A percentile compares a stretch with the other conserved stretches of the same genome.
phyloP scores from a whole-genome alignment of 92 coral and sea anemone species.

The Nematostella vectensis region DNA sequence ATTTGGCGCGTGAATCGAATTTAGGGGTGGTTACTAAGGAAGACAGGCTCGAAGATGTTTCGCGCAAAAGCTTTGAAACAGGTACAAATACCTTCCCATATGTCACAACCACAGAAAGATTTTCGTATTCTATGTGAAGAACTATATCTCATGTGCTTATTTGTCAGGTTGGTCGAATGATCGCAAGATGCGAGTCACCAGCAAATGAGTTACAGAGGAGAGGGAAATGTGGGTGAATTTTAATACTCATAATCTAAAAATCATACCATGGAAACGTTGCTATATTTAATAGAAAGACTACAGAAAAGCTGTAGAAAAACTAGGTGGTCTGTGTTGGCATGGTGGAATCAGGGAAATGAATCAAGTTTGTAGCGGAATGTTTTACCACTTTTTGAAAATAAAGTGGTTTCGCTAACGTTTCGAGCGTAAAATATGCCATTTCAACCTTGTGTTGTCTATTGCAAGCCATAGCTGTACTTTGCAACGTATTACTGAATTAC shows the following conservation, averaged over 20 bases:
- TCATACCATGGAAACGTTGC: background rate
- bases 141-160: background rate
- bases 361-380: too few species aligned
- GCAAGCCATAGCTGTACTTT: too few species aligned
- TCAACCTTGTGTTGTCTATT: too few species aligned
- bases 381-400: too few species aligned
- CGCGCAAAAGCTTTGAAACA: too few species aligned
- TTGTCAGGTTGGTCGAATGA: conserved; percentile 11
- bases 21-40: background rate
- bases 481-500: too few species aligned
- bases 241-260: too few species aligned
- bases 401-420: too few species aligned
- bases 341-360: background rate
- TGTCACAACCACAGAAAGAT: too few species aligned
- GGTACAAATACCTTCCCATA: too few species aligned
- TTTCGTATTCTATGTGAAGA: too few species aligned
- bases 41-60: background rate
- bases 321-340: background rate
- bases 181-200: conserved; percentile 27
- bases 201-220: conserved; percentile 12
- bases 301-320: background rate
- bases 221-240: conserved; percentile 31
- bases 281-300: background rate
- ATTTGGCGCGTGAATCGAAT: background rate
- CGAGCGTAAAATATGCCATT: too few species aligned